phyloP scores from a whole-genome alignment of 2,797 vertebrate species.

The Anas flavirostris region DNA sequence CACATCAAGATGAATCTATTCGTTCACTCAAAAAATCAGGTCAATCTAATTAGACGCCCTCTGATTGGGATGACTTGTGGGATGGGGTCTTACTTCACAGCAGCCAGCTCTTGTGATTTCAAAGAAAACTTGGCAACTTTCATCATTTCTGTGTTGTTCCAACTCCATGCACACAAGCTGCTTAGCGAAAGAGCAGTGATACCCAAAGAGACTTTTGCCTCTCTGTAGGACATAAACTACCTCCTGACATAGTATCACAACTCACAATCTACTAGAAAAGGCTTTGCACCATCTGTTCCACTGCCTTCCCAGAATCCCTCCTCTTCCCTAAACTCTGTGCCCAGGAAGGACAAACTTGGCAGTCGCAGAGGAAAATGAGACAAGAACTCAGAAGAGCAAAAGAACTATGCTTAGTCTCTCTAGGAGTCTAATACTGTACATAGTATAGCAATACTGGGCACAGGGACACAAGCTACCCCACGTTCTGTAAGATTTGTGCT shows the following conservation, averaged over 20 bases:
- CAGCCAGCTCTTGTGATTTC: not conserved
- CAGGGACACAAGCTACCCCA: too few relatives aligned
- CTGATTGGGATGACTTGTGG: not conserved
- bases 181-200: not conserved
- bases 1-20: not conserved
- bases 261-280: not conserved
- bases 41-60: not conserved
- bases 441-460: not conserved
- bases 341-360: not conserved
- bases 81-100: fast-evolving
- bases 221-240: not conserved
- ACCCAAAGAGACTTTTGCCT: fast-evolving
- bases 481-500: too few relatives aligned
- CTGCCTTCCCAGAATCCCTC: not conserved
- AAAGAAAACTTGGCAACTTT: not conserved
- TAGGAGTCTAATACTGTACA: not conserved
- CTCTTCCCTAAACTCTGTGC: not conserved
- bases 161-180: fast-evolving
- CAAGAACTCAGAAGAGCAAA: not conserved
- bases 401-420: not conserved
- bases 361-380: not conserved
- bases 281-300: not conserved
- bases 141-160: not conserved
- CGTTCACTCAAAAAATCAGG: too few relatives aligned
- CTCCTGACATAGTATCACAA: not conserved